phyloP scores from a whole-genome alignment of 1,140 invertebrate genomes.

The Proales similis region DNA sequence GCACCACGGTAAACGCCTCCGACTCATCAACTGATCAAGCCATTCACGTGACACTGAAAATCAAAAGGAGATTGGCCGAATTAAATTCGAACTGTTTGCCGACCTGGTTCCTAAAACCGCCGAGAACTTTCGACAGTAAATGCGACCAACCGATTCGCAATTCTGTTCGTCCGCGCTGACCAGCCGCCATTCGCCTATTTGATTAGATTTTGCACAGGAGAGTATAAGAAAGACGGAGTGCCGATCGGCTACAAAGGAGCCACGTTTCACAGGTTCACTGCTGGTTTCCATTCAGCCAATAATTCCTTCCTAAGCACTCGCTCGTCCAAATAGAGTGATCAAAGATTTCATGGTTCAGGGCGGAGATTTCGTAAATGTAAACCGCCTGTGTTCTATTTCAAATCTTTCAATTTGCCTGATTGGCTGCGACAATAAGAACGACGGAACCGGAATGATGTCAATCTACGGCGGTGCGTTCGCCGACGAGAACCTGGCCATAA shows the following conservation, averaged over 20 bases:
- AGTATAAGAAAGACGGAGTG: constrained; percentile 76
- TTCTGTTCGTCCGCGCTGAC: constrained; percentile 33
- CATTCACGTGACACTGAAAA: neutral
- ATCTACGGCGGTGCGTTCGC: constrained; percentile 88
- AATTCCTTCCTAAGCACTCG: neutral
- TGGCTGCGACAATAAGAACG: constrained; percentile 63
- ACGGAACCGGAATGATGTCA: constrained; percentile 94
- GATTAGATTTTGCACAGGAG: constrained; percentile 93
- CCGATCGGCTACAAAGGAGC: constrained; percentile 90
- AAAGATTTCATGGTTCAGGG: constrained; percentile 98
- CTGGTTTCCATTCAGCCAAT: neutral
- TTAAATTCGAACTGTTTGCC: constrained; percentile 91
- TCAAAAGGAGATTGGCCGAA: constrained; percentile 70
- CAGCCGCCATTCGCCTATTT: constrained; percentile 40
- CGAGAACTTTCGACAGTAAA: constrained; percentile 82
- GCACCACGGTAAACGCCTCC: constrained; percentile 56
- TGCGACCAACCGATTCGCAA: neutral
- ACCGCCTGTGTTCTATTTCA: constrained; percentile 38
- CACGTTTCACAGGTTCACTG: constrained; percentile 69
- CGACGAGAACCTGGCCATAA: constrained; percentile 92
- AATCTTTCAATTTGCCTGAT: neutral
- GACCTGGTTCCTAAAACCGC: constrained; percentile 93
- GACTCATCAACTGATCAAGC: neutral
- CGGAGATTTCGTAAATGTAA: constrained; percentile 93
- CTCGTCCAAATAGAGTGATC: constrained; percentile 66